Conservation (phyloP, 2,888 invertebrate species). For the Cyclophora punctaria region DNA sequence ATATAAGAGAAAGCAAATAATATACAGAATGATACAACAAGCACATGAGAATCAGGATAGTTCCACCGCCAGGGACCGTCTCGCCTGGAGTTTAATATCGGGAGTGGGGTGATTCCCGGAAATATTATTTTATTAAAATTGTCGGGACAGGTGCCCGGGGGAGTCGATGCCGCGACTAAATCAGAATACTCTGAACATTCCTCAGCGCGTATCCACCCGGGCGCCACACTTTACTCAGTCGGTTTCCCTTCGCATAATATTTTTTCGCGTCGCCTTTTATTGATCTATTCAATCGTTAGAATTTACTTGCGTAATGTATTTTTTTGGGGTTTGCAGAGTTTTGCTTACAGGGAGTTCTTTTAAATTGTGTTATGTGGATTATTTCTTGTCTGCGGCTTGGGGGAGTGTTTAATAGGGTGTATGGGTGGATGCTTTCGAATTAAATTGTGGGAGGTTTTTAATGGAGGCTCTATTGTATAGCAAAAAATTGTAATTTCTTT, state of each 20-base stretch:
- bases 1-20: no score
- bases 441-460: no score
- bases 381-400: conserved; percentile 1
- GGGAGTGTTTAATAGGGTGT: no score
- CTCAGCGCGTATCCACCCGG: conserved; percentile 32
- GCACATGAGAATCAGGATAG: neutral
- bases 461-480: no score
- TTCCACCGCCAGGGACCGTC: neutral
- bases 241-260: conserved; percentile 16
- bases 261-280: conserved; percentile 20
- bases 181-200: conserved; percentile 55
- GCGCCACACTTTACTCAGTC: conserved; percentile 17
- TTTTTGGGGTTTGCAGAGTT: conserved; percentile 22
- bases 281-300: conserved; percentile 54
- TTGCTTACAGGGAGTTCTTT: conserved; percentile 16
- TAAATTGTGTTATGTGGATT: conserved; percentile 25
- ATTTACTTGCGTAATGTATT: conserved; percentile 39
- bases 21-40: neutral
- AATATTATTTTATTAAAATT: conserved; percentile 28
- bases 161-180: conserved; percentile 39
- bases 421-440: no score
- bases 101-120: conserved; percentile 12
- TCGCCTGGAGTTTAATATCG: conserved; percentile 15
- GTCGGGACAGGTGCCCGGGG: conserved; percentile 20
- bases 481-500: no score